Conservation (phyloP, 2,797 vertebrate genomes). For the Tinamus major region DNA sequence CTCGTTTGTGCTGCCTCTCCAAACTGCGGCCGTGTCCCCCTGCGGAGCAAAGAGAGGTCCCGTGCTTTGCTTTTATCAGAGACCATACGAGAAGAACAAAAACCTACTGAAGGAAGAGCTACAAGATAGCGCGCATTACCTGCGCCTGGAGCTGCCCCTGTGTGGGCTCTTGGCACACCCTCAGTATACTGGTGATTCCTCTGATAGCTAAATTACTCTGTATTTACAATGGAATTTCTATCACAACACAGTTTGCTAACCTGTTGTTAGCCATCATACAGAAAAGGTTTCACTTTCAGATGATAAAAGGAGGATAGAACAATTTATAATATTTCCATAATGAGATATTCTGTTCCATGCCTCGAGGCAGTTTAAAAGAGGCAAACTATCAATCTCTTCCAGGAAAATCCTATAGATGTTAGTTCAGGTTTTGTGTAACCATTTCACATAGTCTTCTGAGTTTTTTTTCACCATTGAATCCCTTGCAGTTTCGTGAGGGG, state of each 20-base stretch:
- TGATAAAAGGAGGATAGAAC: constrained; percentile 18
- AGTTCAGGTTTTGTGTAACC: constrained; percentile 6
- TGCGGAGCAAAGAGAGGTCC: neutral
- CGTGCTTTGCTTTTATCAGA: neutral
- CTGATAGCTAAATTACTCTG: neutral
- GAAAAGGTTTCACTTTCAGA: constrained; percentile 9
- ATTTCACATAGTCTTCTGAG: neutral
- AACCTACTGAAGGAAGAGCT: neutral
- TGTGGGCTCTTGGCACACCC: neutral
- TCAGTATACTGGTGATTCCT: neutral
- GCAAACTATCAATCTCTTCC: neutral
- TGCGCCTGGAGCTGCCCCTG: neutral
- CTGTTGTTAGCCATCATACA: neutral
- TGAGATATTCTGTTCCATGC: neutral
- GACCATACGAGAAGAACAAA: neutral
- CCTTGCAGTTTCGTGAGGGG: neutral
- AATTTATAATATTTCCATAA: constrained; percentile 30
- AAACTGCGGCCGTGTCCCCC: neutral
- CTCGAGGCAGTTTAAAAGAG: constrained; percentile 25
- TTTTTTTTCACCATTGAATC: neutral
- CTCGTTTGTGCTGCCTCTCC: neutral
- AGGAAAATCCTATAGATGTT: constrained; percentile 4
- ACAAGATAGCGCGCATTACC: neutral
- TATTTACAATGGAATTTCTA: neutral
- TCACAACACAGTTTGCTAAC: constrained; percentile 3